Percentiles rank a stretch among this genome's conserved stretches.
Evolutionary conservation across 92 coral and sea anemone species (phyloP).

Genomic region (Hydrozoanthus gracilis): DNA sequence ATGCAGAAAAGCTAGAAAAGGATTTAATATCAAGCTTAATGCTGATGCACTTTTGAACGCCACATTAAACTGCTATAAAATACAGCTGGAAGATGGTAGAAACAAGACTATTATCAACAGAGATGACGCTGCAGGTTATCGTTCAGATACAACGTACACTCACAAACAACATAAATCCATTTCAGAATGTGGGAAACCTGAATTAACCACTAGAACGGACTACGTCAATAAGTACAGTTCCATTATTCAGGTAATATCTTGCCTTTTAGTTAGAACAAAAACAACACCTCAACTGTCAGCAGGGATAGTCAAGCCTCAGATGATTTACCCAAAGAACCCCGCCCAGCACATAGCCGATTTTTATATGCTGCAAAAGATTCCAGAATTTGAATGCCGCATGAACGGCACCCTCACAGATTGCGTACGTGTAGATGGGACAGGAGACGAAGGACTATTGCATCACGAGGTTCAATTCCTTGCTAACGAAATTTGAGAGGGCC

Average conservation of each 20-base stretch:
- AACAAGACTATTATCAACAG: conserved; percentile 39
- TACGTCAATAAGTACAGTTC: conserved; percentile 40
- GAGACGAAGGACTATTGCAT: conserved; percentile 53
- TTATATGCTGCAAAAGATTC: conserved; percentile 44
- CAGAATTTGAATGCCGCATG: conserved; percentile 37
- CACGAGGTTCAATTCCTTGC: conserved; percentile 50
- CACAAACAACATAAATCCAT: conserved; percentile 44
- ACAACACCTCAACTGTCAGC: conserved; percentile 53
- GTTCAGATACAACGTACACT: conserved; percentile 49
- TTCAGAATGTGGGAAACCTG: conserved; percentile 21
- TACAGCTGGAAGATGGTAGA: conserved; percentile 23
- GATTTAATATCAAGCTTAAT: conserved; percentile 39
- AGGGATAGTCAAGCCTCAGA: conserved; percentile 52
- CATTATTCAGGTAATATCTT: not conserved
- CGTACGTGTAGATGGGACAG: conserved; percentile 48
- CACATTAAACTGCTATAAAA: conserved; percentile 30
- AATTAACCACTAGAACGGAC: conserved; percentile 46
- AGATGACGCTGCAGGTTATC: conserved; percentile 55
- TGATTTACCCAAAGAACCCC: conserved; percentile 50
- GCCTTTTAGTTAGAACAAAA: conserved; percentile 21
- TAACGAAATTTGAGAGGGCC: conserved; percentile 53
- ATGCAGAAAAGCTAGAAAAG: conserved; percentile 53
- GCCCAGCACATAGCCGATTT: conserved; percentile 44
- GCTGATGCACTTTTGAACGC: conserved; percentile 50
- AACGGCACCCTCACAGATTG: conserved; percentile 25